A percentile compares a stretch with the other conserved stretches of the same genome.
Evolutionary conservation across 2,797 vertebrate genomes (phyloP).

Genomic region (Siniperca scherzeri): DNA sequence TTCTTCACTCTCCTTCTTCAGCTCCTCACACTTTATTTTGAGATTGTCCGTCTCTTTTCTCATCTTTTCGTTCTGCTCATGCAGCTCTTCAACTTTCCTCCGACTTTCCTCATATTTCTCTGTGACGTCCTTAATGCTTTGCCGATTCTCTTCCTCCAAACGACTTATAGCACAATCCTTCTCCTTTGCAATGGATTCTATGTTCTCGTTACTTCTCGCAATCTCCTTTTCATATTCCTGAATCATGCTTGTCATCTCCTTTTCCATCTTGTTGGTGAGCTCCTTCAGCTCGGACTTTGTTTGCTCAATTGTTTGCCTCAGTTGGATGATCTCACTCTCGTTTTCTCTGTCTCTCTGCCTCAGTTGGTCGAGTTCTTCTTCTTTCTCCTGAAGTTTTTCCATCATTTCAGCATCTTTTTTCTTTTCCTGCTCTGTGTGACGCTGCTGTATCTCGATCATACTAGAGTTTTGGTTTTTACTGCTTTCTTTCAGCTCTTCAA

Average conservation of each 20-base stretch:
- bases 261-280: slow-evolving; percentile 72
- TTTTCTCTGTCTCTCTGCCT: slow-evolving; percentile 51
- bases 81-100: slow-evolving; percentile 51
- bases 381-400: slow-evolving; percentile 68
- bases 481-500: slow-evolving; percentile 63
- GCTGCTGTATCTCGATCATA: slow-evolving; percentile 33
- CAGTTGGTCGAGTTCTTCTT: slow-evolving; percentile 49
- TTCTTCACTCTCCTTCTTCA: slow-evolving; percentile 49
- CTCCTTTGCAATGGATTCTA: slow-evolving; percentile 35
- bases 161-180: slow-evolving; percentile 39
- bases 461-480: slow-evolving; percentile 17
- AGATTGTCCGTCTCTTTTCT: slow-evolving; percentile 61
- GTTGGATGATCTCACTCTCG: slow-evolving; percentile 53
- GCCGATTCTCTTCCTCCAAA: slow-evolving; percentile 50
- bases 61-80: slow-evolving; percentile 65
- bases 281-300: slow-evolving; percentile 72
- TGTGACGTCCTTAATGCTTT: slow-evolving; percentile 11
- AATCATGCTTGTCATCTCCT: slow-evolving; percentile 77
- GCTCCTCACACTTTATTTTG: slow-evolving; percentile 54
- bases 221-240: slow-evolving; percentile 70
- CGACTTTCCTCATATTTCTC: slow-evolving; percentile 50
- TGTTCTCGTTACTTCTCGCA: slow-evolving; percentile 27
- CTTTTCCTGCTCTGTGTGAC: slow-evolving; percentile 52
- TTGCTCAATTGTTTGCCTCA: slow-evolving; percentile 71
- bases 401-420: slow-evolving; percentile 48